Evolutionary conservation across 2,888 invertebrate species (phyloP).

Genomic region (Epistrophella euchroma): DNA sequence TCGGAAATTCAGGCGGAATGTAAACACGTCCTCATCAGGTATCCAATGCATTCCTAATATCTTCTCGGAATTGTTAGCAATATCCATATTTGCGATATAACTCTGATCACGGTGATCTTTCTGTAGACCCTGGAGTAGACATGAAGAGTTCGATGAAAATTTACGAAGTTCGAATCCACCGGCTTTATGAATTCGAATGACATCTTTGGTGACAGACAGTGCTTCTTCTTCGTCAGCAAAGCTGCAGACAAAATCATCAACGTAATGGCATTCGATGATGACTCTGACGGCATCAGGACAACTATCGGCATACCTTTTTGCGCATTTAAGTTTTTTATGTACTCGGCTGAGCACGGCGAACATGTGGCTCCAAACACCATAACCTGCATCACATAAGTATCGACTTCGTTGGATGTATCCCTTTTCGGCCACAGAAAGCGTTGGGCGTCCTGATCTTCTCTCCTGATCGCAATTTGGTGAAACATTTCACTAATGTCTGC

Average conservation of each 20-base stretch:
- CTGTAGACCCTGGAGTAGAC: background rate
- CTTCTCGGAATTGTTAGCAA: background rate
- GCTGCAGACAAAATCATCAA: slow-evolving; percentile 49
- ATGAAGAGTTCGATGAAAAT: slow-evolving; percentile 36
- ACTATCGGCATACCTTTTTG: background rate
- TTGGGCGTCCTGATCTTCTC: slow-evolving; percentile 20
- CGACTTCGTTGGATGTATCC: background rate
- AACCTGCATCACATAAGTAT: slow-evolving; percentile 8
- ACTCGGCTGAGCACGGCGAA: slow-evolving; percentile 35
- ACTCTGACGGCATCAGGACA: slow-evolving; percentile 19
- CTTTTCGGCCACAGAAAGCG: slow-evolving; percentile 27
- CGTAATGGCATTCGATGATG: slow-evolving; percentile 33
- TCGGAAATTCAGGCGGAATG: background rate
- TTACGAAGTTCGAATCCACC: slow-evolving; percentile 33
- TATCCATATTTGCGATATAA: slow-evolving; percentile 3
- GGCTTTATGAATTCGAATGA: slow-evolving; percentile 14
- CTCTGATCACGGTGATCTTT: background rate
- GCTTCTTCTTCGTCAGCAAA: slow-evolving; percentile 28
- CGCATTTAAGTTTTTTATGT: slow-evolving; percentile 16
- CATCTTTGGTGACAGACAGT: slow-evolving; percentile 1
- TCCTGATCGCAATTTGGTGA: background rate
- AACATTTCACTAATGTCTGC: background rate
- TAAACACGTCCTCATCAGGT: background rate
- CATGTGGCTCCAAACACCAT: slow-evolving; percentile 52
- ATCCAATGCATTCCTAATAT: slow-evolving; percentile 36